Conservation (phyloP, 2,113 vertebrate genomes). For the Oreochromis tanganicae region DNA sequence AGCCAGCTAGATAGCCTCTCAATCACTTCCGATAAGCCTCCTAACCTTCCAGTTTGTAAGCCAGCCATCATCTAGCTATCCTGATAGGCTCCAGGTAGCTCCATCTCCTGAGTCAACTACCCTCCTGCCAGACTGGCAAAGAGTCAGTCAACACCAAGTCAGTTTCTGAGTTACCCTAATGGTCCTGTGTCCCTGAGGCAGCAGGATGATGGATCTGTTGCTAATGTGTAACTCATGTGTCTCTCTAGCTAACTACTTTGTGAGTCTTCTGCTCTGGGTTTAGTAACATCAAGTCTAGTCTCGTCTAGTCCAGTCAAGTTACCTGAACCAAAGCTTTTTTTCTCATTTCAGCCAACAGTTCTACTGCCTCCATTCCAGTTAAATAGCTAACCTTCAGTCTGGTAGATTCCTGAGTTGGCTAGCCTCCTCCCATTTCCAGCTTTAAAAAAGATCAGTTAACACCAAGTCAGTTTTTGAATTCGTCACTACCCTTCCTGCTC, state of each 20-base stretch:
- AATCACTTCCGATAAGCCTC: neutral
- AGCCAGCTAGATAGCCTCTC: neutral
- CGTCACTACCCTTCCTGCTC: neutral
- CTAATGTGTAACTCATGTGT: neutral
- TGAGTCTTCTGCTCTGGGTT: neutral
- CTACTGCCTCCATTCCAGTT: neutral
- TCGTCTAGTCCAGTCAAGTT: no score
- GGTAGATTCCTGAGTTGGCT: neutral
- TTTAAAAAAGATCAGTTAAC: neutral
- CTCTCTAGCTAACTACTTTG: neutral
- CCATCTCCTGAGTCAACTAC: neutral
- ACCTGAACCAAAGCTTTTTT: neutral
- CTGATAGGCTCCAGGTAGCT: neutral
- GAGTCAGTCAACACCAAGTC: neutral
- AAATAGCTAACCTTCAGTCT: neutral
- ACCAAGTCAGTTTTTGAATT: neutral
- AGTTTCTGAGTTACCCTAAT: neutral
- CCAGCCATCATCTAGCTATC: neutral
- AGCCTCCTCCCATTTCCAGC: neutral
- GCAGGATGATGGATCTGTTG: neutral
- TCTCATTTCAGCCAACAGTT: neutral
- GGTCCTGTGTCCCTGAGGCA: neutral
- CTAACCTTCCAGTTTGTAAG: neutral
- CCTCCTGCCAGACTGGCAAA: neutral
- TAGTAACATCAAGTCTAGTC: neutral